Evolutionary conservation across 2,888 invertebrate species (phyloP).

Genomic region (Eupithecia tripunctaria): DNA sequence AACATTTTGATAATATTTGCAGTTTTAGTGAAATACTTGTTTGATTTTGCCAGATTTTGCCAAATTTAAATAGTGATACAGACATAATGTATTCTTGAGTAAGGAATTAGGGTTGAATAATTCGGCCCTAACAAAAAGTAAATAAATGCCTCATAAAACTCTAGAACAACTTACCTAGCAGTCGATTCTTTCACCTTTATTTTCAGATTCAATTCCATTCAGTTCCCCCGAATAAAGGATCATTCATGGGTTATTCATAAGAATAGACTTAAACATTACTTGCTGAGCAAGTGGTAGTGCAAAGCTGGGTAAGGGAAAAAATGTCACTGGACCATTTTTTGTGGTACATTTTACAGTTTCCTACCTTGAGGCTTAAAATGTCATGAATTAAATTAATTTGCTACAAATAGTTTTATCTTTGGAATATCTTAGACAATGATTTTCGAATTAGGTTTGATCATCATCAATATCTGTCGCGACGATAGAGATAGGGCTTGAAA

Average conservation of each 20-base stretch:
- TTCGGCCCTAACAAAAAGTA: not conserved
- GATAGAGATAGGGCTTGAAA: not conserved
- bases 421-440: not conserved
- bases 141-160: conserved; percentile 20
- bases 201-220: conserved; percentile 33
- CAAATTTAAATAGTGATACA: too few species aligned
- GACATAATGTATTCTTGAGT: too few species aligned
- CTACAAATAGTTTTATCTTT: conserved; percentile 18
- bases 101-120: not conserved
- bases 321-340: too few species aligned
- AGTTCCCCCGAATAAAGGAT: conserved; percentile 29
- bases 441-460: not conserved
- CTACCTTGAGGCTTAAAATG: too few species aligned
- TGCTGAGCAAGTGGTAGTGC: conserved; percentile 6
- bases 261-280: conserved; percentile 29
- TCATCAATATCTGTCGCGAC: not conserved
- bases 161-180: conserved; percentile 21
- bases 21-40: too few species aligned
- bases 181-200: conserved; percentile 25
- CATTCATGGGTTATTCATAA: conserved; percentile 35
- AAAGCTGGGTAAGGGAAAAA: too few species aligned
- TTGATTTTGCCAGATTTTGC: too few species aligned
- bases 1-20: too few species aligned
- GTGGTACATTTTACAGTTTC: too few species aligned
- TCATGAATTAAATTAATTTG: too few species aligned